Conservation (phyloP, 2,113 vertebrate genomes). For the Tenrec ecaudatus region DNA sequence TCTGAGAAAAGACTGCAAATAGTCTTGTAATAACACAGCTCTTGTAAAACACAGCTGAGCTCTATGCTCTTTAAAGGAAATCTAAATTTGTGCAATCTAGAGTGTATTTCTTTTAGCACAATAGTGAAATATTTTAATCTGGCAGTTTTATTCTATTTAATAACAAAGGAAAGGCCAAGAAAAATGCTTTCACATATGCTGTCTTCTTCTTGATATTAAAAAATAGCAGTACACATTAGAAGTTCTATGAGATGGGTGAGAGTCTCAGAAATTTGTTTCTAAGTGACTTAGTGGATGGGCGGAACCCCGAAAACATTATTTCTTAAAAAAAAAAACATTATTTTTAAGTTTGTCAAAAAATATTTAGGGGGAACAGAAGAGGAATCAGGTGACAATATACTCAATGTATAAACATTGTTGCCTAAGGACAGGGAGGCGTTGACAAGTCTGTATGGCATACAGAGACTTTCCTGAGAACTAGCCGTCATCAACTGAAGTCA, state of each 20-base stretch:
- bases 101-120: slow-evolving; percentile 68
- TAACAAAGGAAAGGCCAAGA: slow-evolving; percentile 82
- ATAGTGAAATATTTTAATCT: slow-evolving; percentile 77
- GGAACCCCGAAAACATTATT: not conserved
- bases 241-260: slow-evolving; percentile 49
- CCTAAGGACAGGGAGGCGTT: slow-evolving; percentile 4
- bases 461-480: slow-evolving; percentile 21
- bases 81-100: slow-evolving; percentile 73
- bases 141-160: slow-evolving; percentile 83
- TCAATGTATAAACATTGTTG: slow-evolving; percentile 32
- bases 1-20: slow-evolving; percentile 81
- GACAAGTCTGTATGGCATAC: slow-evolving; percentile 12
- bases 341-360: slow-evolving; percentile 34
- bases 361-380: slow-evolving; percentile 50
- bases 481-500: slow-evolving; percentile 4
- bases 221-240: slow-evolving; percentile 76
- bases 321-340: not conserved
- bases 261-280: slow-evolving; percentile 56
- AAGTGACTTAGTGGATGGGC: slow-evolving; percentile 8
- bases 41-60: slow-evolving; percentile 73
- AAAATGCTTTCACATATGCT: slow-evolving; percentile 67
- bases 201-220: slow-evolving; percentile 70
- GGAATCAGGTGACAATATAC: slow-evolving; percentile 18
- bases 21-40: slow-evolving; percentile 74
- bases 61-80: slow-evolving; percentile 72